Percentiles rank a stretch among this genome's conserved stretches.
Evolutionary conservation across 2,113 vertebrate species (phyloP).

Genomic region (Sminthopsis crassicaudata): DNA sequence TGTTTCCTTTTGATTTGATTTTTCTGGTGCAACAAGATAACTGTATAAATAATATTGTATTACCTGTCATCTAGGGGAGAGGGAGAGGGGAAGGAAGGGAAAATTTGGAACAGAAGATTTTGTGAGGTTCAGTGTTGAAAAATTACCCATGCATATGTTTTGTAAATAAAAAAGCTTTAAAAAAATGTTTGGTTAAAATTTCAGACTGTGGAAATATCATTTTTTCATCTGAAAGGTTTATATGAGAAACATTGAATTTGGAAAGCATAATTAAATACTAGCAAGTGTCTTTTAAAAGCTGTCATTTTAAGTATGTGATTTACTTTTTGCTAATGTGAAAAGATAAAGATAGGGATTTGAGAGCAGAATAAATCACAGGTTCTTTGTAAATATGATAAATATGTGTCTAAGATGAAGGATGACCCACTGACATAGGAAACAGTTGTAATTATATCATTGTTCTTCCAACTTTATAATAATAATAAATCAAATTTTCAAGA

Average conservation of each 20-base stretch:
- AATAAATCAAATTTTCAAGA: neutral
- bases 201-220: conserved; percentile 50
- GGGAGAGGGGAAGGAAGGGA: too few relatives aligned
- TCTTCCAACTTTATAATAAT: neutral
- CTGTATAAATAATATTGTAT: too few relatives aligned
- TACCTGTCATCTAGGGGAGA: too few relatives aligned
- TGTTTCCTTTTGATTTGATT: too few relatives aligned
- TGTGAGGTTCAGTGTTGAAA: too few relatives aligned
- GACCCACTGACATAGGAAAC: neutral
- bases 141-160: too few relatives aligned
- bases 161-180: too few relatives aligned
- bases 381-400: neutral
- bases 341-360: conserved; percentile 40
- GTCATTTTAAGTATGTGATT: conserved; percentile 23
- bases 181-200: neutral
- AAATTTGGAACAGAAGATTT: too few relatives aligned
- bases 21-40: too few relatives aligned
- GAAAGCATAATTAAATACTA: conserved; percentile 55
- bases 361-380: conserved; percentile 44
- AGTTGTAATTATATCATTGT: neutral
- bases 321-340: conserved; percentile 26
- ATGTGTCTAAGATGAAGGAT: neutral
- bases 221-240: conserved; percentile 45
- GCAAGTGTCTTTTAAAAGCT: neutral
- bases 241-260: conserved; percentile 39